These are phyloP conservation scores for Drosophila mayaguana DNA, from an alignment of 2,888 invertebrate genomes.

Conservation along the genomic window DNA sequence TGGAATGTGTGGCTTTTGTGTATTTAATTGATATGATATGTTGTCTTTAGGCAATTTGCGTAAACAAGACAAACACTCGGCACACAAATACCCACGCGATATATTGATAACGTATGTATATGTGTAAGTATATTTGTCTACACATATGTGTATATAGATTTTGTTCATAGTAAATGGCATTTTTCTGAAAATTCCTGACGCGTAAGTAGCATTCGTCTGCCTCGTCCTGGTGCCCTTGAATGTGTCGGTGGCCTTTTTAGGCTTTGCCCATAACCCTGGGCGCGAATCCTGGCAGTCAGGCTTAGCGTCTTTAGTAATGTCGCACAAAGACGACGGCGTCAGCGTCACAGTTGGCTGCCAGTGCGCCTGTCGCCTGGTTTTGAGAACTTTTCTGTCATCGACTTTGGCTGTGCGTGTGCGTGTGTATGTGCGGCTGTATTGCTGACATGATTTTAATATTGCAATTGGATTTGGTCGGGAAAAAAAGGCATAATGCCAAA, in stretches of 20 bases:
- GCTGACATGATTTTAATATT: slow-evolving; percentile 73
- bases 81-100: slow-evolving; percentile 12
- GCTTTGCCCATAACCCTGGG: slow-evolving; percentile 17
- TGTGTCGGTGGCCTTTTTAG: slow-evolving; percentile 59
- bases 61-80: slow-evolving; percentile 50
- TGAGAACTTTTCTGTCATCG: slow-evolving; percentile 55
- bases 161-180: slow-evolving; percentile 65
- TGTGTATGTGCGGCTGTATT: slow-evolving; percentile 13
- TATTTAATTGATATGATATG: slow-evolving; percentile 49
- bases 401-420: slow-evolving; percentile 10
- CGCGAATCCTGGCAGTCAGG: slow-evolving; percentile 58
- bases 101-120: background rate
- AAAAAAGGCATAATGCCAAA: slow-evolving; percentile 38
- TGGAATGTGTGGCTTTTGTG: slow-evolving; percentile 8
- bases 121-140: background rate
- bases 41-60: slow-evolving; percentile 64
- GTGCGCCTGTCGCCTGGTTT: slow-evolving; percentile 53
- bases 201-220: slow-evolving; percentile 53
- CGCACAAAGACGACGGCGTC: slow-evolving; percentile 56
- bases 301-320: slow-evolving; percentile 65
- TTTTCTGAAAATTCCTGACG: slow-evolving; percentile 63
- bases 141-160: slow-evolving; percentile 16
- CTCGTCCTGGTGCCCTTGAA: slow-evolving; percentile 61
- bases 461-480: slow-evolving; percentile 67
- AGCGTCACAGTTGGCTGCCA: slow-evolving; percentile 68